Conservation (phyloP, 2,888 invertebrate genomes). For the Electrophaes corylata region DNA sequence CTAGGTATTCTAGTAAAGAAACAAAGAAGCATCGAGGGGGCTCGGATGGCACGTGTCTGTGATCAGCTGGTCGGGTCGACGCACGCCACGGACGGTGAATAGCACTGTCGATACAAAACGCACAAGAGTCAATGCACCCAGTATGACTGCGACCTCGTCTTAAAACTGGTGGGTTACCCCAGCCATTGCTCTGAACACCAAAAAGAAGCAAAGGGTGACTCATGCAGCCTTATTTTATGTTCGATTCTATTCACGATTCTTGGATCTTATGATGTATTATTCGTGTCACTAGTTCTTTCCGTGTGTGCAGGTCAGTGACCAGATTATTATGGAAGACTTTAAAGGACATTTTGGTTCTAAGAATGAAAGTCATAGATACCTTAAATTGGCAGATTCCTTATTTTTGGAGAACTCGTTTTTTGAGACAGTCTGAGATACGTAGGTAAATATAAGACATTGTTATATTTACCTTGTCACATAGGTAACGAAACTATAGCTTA, state of each 20-base stretch:
- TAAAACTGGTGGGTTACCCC: conserved; percentile 44
- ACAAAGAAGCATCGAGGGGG: conserved; percentile 31
- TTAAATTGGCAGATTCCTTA: neutral
- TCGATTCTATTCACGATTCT: conserved; percentile 2
- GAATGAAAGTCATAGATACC: neutral
- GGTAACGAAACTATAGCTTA: too few species aligned
- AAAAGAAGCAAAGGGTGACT: conserved; percentile 20
- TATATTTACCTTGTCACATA: neutral
- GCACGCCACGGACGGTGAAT: conserved; percentile 55
- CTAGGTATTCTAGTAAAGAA: conserved; percentile 24
- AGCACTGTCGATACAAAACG: conserved; percentile 53
- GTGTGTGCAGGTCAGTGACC: neutral
- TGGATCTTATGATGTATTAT: conserved; percentile 2
- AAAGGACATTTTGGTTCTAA: neutral
- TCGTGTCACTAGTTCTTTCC: conserved; percentile 4
- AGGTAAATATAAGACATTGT: too few species aligned
- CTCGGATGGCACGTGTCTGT: conserved; percentile 55
- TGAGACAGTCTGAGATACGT: neutral
- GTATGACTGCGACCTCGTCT: conserved; percentile 30
- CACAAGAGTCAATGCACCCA: conserved; percentile 49
- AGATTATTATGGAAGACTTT: neutral
- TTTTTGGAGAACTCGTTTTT: neutral
- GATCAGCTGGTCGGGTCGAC: conserved; percentile 63
- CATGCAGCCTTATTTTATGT: conserved; percentile 29
- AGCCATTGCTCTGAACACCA: conserved; percentile 33